A percentile compares a stretch with the other conserved stretches of the same genome.
phyloP scores from a whole-genome alignment of 2,888 invertebrate genomes.

The Drosophila aldrichi region DNA sequence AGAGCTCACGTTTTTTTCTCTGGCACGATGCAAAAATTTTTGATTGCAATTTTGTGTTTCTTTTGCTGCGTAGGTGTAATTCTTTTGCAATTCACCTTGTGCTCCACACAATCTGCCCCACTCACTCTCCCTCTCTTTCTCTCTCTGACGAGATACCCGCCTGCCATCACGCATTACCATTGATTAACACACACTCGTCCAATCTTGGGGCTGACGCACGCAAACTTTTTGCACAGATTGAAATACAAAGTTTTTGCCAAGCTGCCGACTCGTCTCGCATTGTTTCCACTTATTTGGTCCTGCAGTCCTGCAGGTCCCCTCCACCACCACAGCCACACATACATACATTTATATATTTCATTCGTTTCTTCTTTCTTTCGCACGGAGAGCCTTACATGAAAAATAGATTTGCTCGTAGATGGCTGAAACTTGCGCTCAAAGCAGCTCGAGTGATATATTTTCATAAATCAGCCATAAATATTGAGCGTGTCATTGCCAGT shows the following conservation, averaged over 20 bases:
- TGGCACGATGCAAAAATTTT: constrained; percentile 46
- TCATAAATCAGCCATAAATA: constrained; percentile 76
- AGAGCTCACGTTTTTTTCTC: constrained; percentile 24
- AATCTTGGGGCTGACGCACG: constrained; percentile 48
- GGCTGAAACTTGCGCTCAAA: constrained; percentile 35
- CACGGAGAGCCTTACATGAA: constrained; percentile 65
- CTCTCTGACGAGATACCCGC: neutral
- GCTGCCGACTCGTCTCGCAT: constrained; percentile 40
- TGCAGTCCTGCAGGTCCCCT: constrained; percentile 27
- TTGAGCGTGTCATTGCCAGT: constrained; percentile 64
- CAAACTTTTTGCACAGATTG: constrained; percentile 76
- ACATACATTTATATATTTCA: constrained; percentile 46
- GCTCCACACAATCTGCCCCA: neutral
- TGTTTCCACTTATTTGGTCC: constrained; percentile 71
- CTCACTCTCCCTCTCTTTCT: neutral
- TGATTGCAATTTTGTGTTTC: constrained; percentile 76
- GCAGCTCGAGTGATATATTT: constrained; percentile 53
- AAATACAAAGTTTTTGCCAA: constrained; percentile 75
- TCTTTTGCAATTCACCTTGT: constrained; percentile 59
- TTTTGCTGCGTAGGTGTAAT: constrained; percentile 38
- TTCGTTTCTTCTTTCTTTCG: constrained; percentile 37
- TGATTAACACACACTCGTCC: constrained; percentile 75
- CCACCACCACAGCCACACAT: constrained; percentile 29
- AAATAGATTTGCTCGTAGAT: constrained; percentile 71
- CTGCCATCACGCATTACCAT: constrained; percentile 78